Conservation (phyloP, 2,888 invertebrate species). For the Dermolepida albohirtum region DNA sequence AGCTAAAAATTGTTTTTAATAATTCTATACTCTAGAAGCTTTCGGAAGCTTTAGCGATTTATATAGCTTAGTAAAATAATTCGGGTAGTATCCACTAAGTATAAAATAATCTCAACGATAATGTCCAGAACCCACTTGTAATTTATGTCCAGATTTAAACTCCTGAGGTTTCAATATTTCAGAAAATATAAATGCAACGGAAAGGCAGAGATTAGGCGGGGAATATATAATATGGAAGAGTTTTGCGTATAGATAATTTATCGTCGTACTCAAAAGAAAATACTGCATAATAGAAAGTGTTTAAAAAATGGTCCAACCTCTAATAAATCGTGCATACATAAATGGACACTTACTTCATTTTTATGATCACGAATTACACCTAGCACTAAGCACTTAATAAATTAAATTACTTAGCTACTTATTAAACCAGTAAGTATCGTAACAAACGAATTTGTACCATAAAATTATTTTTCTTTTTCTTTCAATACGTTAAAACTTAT, state of each 20-base stretch:
- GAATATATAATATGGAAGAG: constrained; percentile 2
- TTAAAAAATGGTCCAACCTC: constrained; percentile 15
- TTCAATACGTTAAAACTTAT: no score
- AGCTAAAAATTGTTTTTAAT: not conserved
- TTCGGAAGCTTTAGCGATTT: constrained; percentile 10
- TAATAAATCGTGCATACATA: constrained; percentile 22
- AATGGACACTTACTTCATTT: not conserved
- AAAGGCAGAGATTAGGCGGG: constrained; percentile 7
- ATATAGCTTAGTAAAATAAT: constrained; percentile 24
- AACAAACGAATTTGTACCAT: not conserved
- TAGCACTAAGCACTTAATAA: no score
- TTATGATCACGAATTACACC: constrained; percentile 2
- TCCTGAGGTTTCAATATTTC: constrained; percentile 18
- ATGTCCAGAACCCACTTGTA: constrained; percentile 4
- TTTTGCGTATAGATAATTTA: constrained; percentile 23
- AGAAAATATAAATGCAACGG: constrained; percentile 11
- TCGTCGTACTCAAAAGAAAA: not conserved
- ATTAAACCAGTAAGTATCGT: no score
- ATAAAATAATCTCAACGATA: constrained; percentile 27
- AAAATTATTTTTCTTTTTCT: no score
- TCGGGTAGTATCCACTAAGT: constrained; percentile 11
- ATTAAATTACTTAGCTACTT: not conserved
- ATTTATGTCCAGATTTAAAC: constrained; percentile 23
- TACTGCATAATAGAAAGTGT: not conserved
- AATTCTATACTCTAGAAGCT: constrained; percentile 17